Evolutionary conservation across 2,113 vertebrate species (phyloP), one percentile per base, ranked within the genome.

Genomic region (Panthera leo): DNA sequence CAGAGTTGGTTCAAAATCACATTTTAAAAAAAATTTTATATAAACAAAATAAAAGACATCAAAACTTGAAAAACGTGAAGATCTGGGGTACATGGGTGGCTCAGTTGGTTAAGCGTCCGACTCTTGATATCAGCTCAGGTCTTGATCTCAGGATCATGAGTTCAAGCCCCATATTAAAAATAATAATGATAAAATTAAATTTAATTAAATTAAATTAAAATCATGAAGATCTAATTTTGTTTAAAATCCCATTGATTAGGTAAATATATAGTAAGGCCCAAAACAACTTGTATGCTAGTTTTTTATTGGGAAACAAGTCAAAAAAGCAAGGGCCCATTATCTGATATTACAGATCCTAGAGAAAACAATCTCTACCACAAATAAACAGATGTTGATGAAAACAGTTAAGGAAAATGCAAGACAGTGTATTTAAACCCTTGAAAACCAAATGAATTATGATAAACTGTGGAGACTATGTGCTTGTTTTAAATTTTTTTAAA

Each of bases 321-420:
- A 84, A 88, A 76, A 91, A 75, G 13, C 73, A 92, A 91, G 68
- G 55, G 27, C 7, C 68, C 15, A 79, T 79, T 84, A 75, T 84
- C 34, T 90, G 55, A 78, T 76, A 55, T 88, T 76, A 94, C 42
- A 96, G 36, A 79, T 25, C 16, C 15, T 51, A 89, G 9, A 61
- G 29, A 95, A 94, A 87, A 92, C 29, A 51, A 84, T 21, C 34
- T 84, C 29, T 94, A 79, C 12, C n/a, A 96, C 75, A 94, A 92
- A 80, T 42, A 94, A 65, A 76, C 6, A 90, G 18, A 58, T 31
- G 0, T 11, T 84, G 63, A 73, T 63, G 61, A 85, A 87, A 95
- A 80, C 13, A 92, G 16, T 93, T 84, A 91, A 89, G 29, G 42
- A 73, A 89, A 85, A 78, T 45, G 0, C 42, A 58, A 70, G 45